These are phyloP conservation scores for Apeltes quadracus DNA, from an alignment of 2,113 vertebrate species.

Conservation along the genomic window DNA sequence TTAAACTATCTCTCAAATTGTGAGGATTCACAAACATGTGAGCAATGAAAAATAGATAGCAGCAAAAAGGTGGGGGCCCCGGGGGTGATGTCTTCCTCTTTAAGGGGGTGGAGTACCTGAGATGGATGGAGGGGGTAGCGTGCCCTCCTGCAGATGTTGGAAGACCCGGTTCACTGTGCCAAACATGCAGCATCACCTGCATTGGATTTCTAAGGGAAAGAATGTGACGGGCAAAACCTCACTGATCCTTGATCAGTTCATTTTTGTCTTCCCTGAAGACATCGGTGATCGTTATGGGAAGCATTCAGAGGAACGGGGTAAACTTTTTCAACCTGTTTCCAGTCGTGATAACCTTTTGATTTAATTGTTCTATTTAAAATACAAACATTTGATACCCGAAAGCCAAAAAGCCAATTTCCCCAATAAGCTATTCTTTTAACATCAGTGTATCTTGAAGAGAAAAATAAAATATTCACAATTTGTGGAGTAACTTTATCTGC, in stretches of 20 bases:
- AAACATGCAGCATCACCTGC: slow-evolving; percentile 30
- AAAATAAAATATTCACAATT: neutral
- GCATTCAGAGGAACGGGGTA: neutral
- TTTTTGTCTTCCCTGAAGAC: slow-evolving; percentile 6
- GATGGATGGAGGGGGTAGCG: neutral
- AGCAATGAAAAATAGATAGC: slow-evolving; percentile 45
- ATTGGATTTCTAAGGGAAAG: slow-evolving; percentile 41
- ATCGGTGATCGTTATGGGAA: neutral
- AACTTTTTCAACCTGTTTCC: neutral
- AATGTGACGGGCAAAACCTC: slow-evolving; percentile 44
- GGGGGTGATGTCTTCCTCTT: slow-evolving; percentile 20
- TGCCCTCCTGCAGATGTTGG: slow-evolving; percentile 37
- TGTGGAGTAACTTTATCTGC: neutral
- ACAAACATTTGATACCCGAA: neutral
- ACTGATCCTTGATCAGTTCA: slow-evolving; percentile 18
- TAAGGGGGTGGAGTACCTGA: slow-evolving; percentile 14
- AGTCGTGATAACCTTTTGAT: neutral
- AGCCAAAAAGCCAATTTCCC: neutral
- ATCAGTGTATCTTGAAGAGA: neutral
- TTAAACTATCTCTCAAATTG: slow-evolving; percentile 70
- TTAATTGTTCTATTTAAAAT: neutral
- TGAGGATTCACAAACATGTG: slow-evolving; percentile 37
- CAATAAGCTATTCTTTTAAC: neutral
- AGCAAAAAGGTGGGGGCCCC: neutral
- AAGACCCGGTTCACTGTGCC: slow-evolving; percentile 7